A percentile compares a stretch with the other conserved stretches of the same genome.
These are phyloP conservation scores for Salvelinus fontinalis DNA, from an alignment of 2,113 vertebrate genomes.

Conservation along the genomic window DNA sequence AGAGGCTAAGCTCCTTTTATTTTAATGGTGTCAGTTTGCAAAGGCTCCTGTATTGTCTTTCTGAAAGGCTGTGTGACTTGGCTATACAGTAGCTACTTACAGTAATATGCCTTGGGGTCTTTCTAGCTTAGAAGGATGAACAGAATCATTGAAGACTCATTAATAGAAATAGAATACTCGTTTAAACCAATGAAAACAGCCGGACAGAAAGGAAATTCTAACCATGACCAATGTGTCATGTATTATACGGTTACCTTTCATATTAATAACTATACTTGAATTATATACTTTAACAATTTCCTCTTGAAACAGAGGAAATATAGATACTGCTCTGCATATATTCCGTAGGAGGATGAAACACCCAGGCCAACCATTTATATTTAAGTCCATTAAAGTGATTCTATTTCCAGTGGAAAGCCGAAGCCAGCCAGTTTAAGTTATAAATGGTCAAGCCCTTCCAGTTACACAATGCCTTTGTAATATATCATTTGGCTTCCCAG, in stretches of 20 bases:
- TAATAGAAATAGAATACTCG: slow-evolving; percentile 12
- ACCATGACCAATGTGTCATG: neutral
- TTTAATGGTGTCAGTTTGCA: slow-evolving; percentile 71
- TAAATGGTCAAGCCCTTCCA: slow-evolving; percentile 58
- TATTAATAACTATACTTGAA: slow-evolving; percentile 17
- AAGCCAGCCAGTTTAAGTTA: slow-evolving; percentile 45
- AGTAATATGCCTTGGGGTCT: slow-evolving; percentile 53
- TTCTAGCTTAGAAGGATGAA: slow-evolving; percentile 28
- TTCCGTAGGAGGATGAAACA: slow-evolving; percentile 20
- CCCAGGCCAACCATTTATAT: slow-evolving; percentile 33
- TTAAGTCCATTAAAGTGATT: slow-evolving; percentile 37
- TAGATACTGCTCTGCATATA: neutral
- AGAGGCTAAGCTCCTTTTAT: slow-evolving; percentile 68
- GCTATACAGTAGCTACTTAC: slow-evolving; percentile 51
- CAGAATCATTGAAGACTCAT: slow-evolving; percentile 30
- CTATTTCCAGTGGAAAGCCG: slow-evolving; percentile 36
- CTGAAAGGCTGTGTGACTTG: slow-evolving; percentile 56
- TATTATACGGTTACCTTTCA: slow-evolving; percentile 6
- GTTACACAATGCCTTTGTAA: slow-evolving; percentile 71
- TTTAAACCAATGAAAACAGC: slow-evolving; percentile 39
- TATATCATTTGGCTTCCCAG: slow-evolving; percentile 67
- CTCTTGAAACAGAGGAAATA: slow-evolving; percentile 17
- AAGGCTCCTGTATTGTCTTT: slow-evolving; percentile 64
- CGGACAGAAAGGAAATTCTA: too few species aligned
- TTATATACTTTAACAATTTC: slow-evolving; percentile 16